Evolutionary conservation across 2,888 invertebrate genomes (phyloP), one percentile per base, ranked within the genome.

Genomic region (Thysanoteuthis rhombus): DNA sequence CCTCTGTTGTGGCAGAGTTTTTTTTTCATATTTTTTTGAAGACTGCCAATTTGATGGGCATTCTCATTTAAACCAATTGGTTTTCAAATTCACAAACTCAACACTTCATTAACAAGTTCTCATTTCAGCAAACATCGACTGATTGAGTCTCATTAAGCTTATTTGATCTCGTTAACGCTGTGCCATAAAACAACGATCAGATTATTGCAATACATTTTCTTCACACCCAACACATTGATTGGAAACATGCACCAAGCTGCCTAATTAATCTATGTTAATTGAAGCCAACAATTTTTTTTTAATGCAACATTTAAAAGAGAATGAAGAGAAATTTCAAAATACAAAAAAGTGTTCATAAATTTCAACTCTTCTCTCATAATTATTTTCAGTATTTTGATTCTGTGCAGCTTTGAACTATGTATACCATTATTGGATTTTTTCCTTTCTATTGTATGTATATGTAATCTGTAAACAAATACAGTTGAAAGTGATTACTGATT

Each of bases 71-170:
- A 75, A 75, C 16, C 75, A 75, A 75, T 75, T 75, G 75, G n/a
- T 75, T 75, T 75, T 75, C n/a, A 75, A 75, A 75, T 75, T 75
- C n/a, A 75, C 75, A 75, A 75, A 75, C 75, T 75, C 75, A 75
- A 75, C 75, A 75, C 75, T 75, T 75, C 75, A 75, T 75, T 75
- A 75, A 75, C n/a, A 75, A 75, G 75, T n/a, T 75, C 75, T 75
- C 75, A 75, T 75, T 75, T 75, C 75, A 75, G 75, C 75, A 75
- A 75, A 75, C 75, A 75, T 75, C 19, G n/a, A 16, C n/a, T n/a
- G n/a, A 75, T 75, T 75, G n/a, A 16, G n/a, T 75, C 75, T 75
- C 75, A 75, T 75, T 75, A 75, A n/a, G n/a, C 16, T 75, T 75
- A 75, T 75, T 75, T 75, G 75, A 75, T 75, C 75, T 75, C 75